Percentiles rank a stretch among this genome's conserved stretches.
Conservation (phyloP, 2,888 invertebrate genomes). For the Gandaritis pyraliata region DNA sequence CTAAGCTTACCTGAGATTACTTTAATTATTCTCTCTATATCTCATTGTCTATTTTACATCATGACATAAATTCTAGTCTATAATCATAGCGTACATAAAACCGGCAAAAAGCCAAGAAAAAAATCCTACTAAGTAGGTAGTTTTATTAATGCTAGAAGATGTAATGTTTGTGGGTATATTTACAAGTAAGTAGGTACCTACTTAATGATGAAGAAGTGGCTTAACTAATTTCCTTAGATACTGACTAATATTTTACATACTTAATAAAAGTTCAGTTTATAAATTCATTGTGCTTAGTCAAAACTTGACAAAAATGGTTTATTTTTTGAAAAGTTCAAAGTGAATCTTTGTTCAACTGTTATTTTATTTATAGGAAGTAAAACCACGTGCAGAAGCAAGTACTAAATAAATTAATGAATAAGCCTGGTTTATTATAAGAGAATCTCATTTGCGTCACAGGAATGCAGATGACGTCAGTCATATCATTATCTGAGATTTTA, state of each 20-base stretch:
- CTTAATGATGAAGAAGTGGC: too few species aligned
- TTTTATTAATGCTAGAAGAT: background rate
- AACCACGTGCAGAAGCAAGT: background rate
- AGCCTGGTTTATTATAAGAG: conserved; percentile 44
- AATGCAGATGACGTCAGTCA: conserved; percentile 43
- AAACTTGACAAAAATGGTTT: too few species aligned
- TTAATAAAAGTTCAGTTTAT: too few species aligned
- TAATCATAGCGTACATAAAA: conserved; percentile 45
- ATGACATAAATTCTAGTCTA: conserved; percentile 35
- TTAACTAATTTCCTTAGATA: too few species aligned
- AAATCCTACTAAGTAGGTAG: conserved; percentile 38
- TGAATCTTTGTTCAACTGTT: too few species aligned
- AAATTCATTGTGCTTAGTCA: too few species aligned
- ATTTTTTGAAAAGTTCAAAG: too few species aligned
- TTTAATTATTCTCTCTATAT: conserved; percentile 15
- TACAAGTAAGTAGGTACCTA: too few species aligned
- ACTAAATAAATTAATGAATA: conserved; percentile 57
- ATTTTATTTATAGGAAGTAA: background rate
- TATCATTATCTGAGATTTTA: conserved; percentile 27
- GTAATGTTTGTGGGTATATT: background rate
- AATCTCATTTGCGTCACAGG: conserved; percentile 48
- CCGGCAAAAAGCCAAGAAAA: conserved; percentile 53
- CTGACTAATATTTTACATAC: too few species aligned
- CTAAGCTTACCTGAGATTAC: conserved; percentile 26
- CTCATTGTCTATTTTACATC: conserved; percentile 22